These are phyloP conservation scores for Noctua fimbriata DNA, from an alignment of 2,888 invertebrate species.

Conservation along the genomic window DNA sequence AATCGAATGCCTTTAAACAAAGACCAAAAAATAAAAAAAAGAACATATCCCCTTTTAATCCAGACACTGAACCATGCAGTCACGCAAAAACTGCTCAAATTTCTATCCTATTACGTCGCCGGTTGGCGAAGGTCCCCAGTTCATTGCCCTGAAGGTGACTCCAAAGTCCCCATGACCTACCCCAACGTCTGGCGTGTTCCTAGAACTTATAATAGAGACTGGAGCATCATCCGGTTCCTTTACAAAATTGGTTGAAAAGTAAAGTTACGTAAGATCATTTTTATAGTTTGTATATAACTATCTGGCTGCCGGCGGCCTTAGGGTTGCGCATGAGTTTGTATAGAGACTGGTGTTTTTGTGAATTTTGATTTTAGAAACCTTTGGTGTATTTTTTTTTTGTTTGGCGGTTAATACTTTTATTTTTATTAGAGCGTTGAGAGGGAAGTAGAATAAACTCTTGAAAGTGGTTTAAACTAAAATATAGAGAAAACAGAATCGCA, in stretches of 20 bases:
- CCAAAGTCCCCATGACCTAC: conserved; percentile 84
- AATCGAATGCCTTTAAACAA: not conserved
- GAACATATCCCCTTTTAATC: not conserved
- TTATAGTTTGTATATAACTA: conserved; percentile 61
- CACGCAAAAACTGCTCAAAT: conserved; percentile 48
- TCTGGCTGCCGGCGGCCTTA: conserved; percentile 43
- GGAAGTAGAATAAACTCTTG: not conserved
- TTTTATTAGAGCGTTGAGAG: not conserved
- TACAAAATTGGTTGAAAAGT: conserved; percentile 67
- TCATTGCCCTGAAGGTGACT: conserved; percentile 86
- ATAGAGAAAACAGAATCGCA: not conserved
- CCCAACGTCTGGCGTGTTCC: conserved; percentile 67
- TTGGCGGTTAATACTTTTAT: fast-evolving
- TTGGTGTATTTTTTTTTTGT: not conserved
- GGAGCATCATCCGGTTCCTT: conserved; percentile 63
- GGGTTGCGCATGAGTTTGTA: conserved; percentile 42
- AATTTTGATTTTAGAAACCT: conserved; percentile 17
- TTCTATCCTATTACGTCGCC: conserved; percentile 54
- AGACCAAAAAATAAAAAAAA: not conserved
- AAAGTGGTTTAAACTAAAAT: not conserved
- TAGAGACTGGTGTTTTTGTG: not conserved
- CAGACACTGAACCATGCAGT: conserved; percentile 44
- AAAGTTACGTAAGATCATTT: conserved; percentile 59
- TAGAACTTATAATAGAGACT: conserved; percentile 47
- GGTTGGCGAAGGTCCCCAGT: conserved; percentile 67